These are phyloP conservation scores for Drosophila santomea DNA, from an alignment of 1,140 invertebrate genomes.

Conservation along the genomic window DNA sequence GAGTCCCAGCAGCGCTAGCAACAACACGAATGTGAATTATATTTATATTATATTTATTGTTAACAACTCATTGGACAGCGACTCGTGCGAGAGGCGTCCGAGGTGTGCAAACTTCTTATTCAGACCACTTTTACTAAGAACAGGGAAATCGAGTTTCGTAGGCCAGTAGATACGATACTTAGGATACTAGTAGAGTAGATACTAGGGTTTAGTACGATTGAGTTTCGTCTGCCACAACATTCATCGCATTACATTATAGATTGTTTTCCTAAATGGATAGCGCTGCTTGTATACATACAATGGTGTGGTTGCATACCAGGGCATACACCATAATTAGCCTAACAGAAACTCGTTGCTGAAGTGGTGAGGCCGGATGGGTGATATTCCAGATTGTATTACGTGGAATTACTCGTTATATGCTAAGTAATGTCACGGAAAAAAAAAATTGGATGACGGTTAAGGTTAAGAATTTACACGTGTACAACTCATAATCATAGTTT, in stretches of 20 bases:
- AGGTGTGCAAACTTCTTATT: slow-evolving; percentile 2
- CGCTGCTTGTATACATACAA: slow-evolving; percentile 32
- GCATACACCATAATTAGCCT: slow-evolving; percentile 30
- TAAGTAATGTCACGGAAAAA: slow-evolving; percentile 32
- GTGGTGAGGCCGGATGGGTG: slow-evolving; percentile 6
- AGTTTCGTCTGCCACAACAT: not conserved
- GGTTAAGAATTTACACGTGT: too few relatives aligned
- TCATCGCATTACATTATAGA: slow-evolving; percentile 27
- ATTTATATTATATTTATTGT: slow-evolving; percentile 7
- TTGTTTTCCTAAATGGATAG: slow-evolving; percentile 28
- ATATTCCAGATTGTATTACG: not conserved
- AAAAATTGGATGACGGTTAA: slow-evolving; percentile 6
- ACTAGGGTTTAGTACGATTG: slow-evolving; percentile 5
- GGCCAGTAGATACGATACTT: slow-evolving; percentile 1
- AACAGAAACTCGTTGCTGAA: slow-evolving; percentile 27
- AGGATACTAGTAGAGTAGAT: slow-evolving; percentile 4
- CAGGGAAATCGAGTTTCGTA: not conserved
- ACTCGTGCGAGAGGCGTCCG: not conserved
- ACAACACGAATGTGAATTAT: not conserved
- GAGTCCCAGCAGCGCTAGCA: not conserved
- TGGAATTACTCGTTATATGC: slow-evolving; percentile 17
- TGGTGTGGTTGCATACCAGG: slow-evolving; percentile 9
- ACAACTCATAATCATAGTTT: slow-evolving; percentile 50
- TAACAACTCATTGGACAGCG: slow-evolving; percentile 8
- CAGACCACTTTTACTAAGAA: slow-evolving; percentile 6